Percentiles rank a stretch among this genome's conserved stretches.
Evolutionary conservation across 2,113 vertebrate species (phyloP).

Genomic region (Dipodomys ordii): DNA sequence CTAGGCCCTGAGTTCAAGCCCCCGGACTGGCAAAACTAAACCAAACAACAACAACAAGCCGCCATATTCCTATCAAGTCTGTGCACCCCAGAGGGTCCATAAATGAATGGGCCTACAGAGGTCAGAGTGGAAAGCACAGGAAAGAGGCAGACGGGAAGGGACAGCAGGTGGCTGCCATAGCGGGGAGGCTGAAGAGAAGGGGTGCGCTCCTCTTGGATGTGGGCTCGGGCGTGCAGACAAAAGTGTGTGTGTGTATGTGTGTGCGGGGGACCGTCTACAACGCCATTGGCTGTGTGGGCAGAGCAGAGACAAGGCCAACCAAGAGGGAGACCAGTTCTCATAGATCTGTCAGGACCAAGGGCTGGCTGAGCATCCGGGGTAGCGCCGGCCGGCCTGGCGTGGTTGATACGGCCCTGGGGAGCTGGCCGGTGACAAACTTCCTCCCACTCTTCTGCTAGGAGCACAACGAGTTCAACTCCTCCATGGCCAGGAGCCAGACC

Average conservation of each 20-base stretch:
- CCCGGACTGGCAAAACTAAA: no score
- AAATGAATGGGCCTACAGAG: not conserved
- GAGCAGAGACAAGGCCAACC: no score
- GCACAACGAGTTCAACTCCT: conserved; percentile 96
- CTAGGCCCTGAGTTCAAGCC: no score
- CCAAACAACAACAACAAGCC: no score
- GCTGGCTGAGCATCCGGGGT: not conserved
- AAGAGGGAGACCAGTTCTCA: not conserved
- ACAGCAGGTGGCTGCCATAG: no score
- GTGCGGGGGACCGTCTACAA: not conserved
- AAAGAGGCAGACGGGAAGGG: not conserved
- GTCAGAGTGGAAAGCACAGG: not conserved
- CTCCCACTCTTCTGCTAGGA: conserved; percentile 86
- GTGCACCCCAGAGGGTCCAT: not conserved
- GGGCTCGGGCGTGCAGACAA: not conserved
- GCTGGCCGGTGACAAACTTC: not conserved
- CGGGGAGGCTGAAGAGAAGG: not conserved
- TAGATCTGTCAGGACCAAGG: not conserved
- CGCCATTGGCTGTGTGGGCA: not conserved
- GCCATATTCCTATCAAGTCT: not conserved
- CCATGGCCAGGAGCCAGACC: conserved; percentile 95
- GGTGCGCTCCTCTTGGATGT: not conserved
- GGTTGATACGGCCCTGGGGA: not conserved
- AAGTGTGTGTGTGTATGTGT: not conserved
- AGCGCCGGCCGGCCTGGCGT: no score